Evolutionary conservation across 92 coral and sea anemone genomes (phyloP), one percentile per base, ranked within the genome.

Genomic region (Actinostola sp.): DNA sequence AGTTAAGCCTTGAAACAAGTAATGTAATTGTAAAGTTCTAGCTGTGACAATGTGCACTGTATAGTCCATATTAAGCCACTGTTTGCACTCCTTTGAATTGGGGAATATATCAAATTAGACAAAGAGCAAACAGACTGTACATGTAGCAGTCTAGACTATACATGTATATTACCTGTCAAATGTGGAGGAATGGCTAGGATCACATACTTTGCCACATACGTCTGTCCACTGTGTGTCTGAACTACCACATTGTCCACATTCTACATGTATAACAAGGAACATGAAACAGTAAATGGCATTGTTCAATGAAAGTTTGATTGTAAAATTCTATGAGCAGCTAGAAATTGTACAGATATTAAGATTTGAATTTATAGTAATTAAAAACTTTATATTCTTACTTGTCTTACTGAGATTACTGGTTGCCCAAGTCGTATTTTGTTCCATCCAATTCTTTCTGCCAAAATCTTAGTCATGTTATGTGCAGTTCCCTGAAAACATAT

Each of bases 181-280:
- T 71, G 90, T 8, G 93, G 89, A 39, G 98, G 98, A 56, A 90
- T 78, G n/a, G 98, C 91, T 19, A 93, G 50, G 55, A 93, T 87
- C 17, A 78, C 86, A 52, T 58, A 81, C 87, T 87, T 93, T 58
- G 96, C 81, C 17, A 75, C 61, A 59, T 69, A 93, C 1, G 75
- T 38, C 51, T 73, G 63, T 41, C 98, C 96, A 68, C 62, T 86
- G 30, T 62, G 57, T 1, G 91, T 87, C 24, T 68, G 78, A 38
- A 93, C 79, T 44, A 64, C 52, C 26, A 87, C 88, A 26, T 55
- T 79, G 19, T 87, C 85, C 70, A 78, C 66, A 31, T 79, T 90
- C 98, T 93, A 38, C 20, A 66, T n/a, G 65, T 66, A 13, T 51
- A 54, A 36, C 15, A 56, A 0, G 30, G 38, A 60, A 11, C n/a